Conservation (phyloP, 2,113 vertebrate species). For the Alaudala cheleensis region DNA sequence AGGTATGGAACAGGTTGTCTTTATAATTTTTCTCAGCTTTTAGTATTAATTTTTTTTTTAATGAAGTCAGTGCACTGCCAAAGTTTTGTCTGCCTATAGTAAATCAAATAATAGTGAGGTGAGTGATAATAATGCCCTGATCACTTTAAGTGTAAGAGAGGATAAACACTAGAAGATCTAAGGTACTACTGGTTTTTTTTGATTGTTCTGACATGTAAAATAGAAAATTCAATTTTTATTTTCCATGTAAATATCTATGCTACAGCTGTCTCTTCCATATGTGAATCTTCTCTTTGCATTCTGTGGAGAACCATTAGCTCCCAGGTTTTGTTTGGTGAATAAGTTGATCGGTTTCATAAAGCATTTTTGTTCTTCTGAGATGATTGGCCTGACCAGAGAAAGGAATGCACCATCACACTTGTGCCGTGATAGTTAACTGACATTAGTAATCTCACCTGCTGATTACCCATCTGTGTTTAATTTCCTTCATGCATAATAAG, state of each 20-base stretch:
- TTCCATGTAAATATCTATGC: not conserved
- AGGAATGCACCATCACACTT: not conserved
- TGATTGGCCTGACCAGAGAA: not conserved
- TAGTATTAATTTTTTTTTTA: not conserved
- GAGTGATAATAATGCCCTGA: not conserved
- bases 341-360: not conserved
- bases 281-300: not conserved
- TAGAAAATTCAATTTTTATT: not conserved
- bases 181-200: not conserved
- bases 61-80: not conserved
- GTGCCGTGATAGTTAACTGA: not conserved
- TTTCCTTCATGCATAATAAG: not conserved
- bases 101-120: not conserved
- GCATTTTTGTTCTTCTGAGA: not conserved
- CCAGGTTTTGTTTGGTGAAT: not conserved
- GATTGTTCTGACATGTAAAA: not conserved
- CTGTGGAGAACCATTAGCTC: not conserved
- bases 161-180: not conserved
- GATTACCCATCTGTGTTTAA: not conserved
- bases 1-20: conserved; percentile 78
- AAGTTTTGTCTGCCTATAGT: not conserved
- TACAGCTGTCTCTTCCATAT: not conserved
- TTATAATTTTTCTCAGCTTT: not conserved
- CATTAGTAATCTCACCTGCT: not conserved
- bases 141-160: not conserved